Base-by-base conservation (phyloP, 2,888 invertebrate species). In the Troilus luridus region DNA sequence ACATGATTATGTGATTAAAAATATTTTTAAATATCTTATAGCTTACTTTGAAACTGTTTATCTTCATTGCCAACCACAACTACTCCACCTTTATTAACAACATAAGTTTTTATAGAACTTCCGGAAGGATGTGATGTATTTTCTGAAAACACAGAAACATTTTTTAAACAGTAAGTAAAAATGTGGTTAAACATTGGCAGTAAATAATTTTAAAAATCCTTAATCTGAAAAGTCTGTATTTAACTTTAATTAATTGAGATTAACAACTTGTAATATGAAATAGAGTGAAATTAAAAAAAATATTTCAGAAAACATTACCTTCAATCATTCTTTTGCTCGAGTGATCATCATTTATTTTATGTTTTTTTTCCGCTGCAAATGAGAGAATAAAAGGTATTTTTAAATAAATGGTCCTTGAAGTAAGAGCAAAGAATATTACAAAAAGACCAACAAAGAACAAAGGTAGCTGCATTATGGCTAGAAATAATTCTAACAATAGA, bases 311-410 rank as follows among this genome's bases (percentile, higher is more conserved):
- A 24, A 64, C n/a, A 24, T 67, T 67, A 67, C 54, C 81, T 81
- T 54, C 81, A 54, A 11, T 81, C 11, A 10, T 11, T 81, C 19
- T 81, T 81, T 81, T 19, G 0, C 81, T 81, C 7, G 81, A 54
- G 14, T 3, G 24, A 27, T 64, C n/a, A 41, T 81, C 10, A 54
- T 81, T 81, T 19, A 81, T 21, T 21, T 41, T 11, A 54, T 81
- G 19, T 0, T 81, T 81, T 54, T 41, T 81, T 81, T 21, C 81
- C 19, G 81, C 19, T 14, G 24, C 24, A 24, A 81, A 54, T 81
- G 81, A 81, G 8, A 81, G 54, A 41, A 81, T 12, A 81, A 56
- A 81, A 54, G 81, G 81, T 56, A 81, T 81, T 81, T 54, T 54
- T 54, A 81, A 81, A 19, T 2, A 81, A 81, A 81, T 81, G 19